Conservation (phyloP, 1,140 invertebrate species). For the Oscheius sp. region DNA sequence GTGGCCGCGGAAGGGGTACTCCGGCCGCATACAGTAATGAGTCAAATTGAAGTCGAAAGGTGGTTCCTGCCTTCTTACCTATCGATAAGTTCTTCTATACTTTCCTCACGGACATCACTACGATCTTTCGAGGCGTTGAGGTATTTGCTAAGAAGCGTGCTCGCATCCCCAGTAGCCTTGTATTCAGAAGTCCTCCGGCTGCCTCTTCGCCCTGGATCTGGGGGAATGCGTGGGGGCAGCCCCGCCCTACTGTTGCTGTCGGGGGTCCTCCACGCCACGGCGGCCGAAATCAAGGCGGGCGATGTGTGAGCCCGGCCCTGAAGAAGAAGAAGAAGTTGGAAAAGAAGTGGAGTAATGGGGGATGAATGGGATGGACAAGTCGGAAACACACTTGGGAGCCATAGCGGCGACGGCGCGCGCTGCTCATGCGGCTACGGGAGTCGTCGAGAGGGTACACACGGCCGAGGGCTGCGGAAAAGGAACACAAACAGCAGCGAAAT, state of each 20-base stretch:
- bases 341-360: not conserved
- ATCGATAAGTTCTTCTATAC: constrained; percentile 10
- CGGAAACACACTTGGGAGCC: not conserved
- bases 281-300: constrained; percentile 11
- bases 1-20: too few relatives aligned
- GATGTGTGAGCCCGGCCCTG: constrained; percentile 25
- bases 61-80: not conserved
- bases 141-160: constrained; percentile 19
- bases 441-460: constrained; percentile 5
- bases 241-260: not conserved
- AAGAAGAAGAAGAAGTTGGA: not conserved
- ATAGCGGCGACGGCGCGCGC: constrained; percentile 12
- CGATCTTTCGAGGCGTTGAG: constrained; percentile 26
- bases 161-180: not conserved
- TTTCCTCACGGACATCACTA: constrained; percentile 8
- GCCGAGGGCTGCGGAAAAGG: not conserved
- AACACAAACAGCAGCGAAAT: too few relatives aligned
- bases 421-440: not conserved
- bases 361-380: not conserved
- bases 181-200: not conserved
- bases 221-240: constrained; percentile 13
- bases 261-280: constrained; percentile 17
- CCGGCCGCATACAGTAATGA: too few relatives aligned
- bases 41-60: not conserved
- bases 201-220: constrained; percentile 10